Evolutionary conservation across 2,888 invertebrate genomes (phyloP).

Genomic region (Xestoiulus laeticollis): DNA sequence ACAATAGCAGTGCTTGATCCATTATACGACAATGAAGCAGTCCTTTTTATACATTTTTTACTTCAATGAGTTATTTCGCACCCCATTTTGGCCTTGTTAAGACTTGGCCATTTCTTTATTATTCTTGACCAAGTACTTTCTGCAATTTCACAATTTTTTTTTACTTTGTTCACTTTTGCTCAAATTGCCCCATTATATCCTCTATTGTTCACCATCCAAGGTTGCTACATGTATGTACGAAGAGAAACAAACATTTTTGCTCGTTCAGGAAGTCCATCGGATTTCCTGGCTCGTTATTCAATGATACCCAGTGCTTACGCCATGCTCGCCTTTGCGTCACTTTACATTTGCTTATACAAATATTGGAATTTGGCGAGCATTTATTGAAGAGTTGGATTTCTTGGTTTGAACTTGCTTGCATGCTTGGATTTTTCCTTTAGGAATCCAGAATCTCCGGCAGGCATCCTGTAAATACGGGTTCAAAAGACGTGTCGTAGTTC

Average conservation of each 20-base stretch:
- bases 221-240: background rate
- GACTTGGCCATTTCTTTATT: background rate
- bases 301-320: background rate
- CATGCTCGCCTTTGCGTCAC: background rate
- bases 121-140: background rate
- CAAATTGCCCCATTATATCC: background rate
- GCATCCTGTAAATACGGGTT: background rate
- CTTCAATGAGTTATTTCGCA: too few relatives aligned
- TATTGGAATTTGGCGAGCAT: conserved; percentile 19
- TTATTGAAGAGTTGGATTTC: background rate
- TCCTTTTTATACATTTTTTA: too few relatives aligned
- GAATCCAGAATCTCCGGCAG: background rate
- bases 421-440: background rate
- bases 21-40: too few relatives aligned
- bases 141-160: background rate
- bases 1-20: too few relatives aligned
- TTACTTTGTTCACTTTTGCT: background rate
- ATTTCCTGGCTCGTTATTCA: background rate
- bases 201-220: background rate
- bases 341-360: conserved; percentile 25
- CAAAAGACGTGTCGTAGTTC: background rate
- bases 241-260: background rate
- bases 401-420: background rate
- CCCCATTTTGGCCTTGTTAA: background rate
- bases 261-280: background rate